phyloP scores from a whole-genome alignment of 2,797 vertebrate genomes.

The Thunnus albacares region DNA sequence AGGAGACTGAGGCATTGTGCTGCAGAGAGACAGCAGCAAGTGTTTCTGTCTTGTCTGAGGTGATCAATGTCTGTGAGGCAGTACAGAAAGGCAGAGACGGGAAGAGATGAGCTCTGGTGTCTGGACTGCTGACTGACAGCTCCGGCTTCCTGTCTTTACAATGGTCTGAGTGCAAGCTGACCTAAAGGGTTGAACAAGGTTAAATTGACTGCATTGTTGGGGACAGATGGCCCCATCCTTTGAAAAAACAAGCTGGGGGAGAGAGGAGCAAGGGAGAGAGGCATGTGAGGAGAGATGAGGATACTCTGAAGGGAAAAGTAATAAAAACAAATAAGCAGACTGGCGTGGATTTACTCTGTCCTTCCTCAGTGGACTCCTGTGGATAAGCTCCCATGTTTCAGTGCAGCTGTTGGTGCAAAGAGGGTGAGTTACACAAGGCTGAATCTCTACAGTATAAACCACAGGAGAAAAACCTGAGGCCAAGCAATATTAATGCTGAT shows the following conservation, averaged over 20 bases:
- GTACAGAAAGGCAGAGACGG: conserved; percentile 53
- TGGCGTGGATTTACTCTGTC: conserved; percentile 45
- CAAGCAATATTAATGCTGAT: conserved; percentile 51
- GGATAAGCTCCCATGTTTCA: conserved; percentile 47
- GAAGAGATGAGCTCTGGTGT: conserved; percentile 48
- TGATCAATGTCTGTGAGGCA: conserved; percentile 62
- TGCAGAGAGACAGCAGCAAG: conserved; percentile 62
- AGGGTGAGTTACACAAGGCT: conserved; percentile 38
- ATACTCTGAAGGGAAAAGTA: conserved; percentile 41
- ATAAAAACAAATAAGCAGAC: conserved; percentile 62
- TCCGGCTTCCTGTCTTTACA: conserved; percentile 28
- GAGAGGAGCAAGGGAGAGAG: neutral
- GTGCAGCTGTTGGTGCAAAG: conserved; percentile 49
- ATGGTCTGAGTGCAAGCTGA: conserved; percentile 36
- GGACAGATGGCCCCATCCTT: conserved; percentile 45
- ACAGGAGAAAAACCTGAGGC: conserved; percentile 33
- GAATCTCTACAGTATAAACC: conserved; percentile 23
- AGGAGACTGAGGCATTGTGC: conserved; percentile 38
- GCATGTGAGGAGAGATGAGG: conserved; percentile 21
- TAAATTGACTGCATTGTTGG: conserved; percentile 45
- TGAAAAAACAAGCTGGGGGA: conserved; percentile 25
- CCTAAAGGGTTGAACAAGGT: conserved; percentile 54
- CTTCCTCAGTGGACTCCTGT: conserved; percentile 30
- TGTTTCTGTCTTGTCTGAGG: conserved; percentile 65
- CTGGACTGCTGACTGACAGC: conserved; percentile 63